Percentiles rank a stretch among this genome's conserved stretches.
phyloP scores from a whole-genome alignment of 2,797 vertebrate genomes.

The Acipenser ruthenus region DNA sequence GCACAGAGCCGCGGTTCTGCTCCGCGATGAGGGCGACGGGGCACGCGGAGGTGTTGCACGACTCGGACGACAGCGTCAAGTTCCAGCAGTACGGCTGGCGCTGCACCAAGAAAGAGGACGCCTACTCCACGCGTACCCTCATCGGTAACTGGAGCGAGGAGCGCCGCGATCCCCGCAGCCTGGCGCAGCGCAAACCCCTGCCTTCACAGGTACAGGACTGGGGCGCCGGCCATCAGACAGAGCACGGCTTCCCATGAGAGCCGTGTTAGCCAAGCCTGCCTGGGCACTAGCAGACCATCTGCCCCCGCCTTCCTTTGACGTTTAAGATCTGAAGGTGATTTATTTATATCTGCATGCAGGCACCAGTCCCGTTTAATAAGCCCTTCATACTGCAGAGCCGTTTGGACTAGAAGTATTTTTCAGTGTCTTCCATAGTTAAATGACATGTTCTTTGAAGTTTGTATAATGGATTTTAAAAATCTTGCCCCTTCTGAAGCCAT shows the following conservation, averaged over 20 bases:
- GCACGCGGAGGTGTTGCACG: conserved; percentile 15
- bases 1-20: conserved; percentile 9
- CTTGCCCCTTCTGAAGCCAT: no score
- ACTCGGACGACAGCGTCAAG: conserved; percentile 32
- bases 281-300: no score
- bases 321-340: no score
- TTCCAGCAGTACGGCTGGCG: conserved; percentile 50
- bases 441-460: no score
- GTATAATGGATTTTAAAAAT: no score
- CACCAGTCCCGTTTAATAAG: no score
- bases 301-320: no score
- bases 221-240: background rate
- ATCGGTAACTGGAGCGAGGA: conserved; percentile 51
- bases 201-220: conserved; percentile 36
- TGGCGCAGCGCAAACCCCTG: conserved; percentile 35
- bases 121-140: conserved; percentile 34
- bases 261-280: no score
- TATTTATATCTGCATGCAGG: no score
- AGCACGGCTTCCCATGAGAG: background rate
- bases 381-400: no score
- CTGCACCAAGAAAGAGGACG: conserved; percentile 41
- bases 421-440: no score
- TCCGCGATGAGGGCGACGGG: conserved; percentile 35
- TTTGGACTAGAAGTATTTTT: no score
- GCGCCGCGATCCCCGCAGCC: conserved; percentile 29